phyloP scores from a whole-genome alignment of 2,888 invertebrate species.

The Stenotaenia linearis region DNA sequence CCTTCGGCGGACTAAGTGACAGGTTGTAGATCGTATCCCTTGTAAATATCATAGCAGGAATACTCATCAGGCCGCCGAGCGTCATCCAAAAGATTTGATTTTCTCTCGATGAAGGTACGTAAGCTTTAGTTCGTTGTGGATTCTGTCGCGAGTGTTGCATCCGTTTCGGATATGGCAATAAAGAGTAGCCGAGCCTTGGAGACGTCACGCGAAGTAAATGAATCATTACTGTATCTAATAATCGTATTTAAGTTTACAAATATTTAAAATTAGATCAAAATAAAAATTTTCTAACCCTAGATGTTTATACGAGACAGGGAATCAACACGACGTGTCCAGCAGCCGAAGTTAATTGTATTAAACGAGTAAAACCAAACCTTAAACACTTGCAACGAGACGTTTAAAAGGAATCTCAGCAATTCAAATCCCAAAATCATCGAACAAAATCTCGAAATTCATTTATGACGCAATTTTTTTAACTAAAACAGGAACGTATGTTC shows the following conservation, averaged over 20 bases:
- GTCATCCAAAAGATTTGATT: not conserved
- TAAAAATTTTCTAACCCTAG: not conserved
- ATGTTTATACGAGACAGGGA: not conserved
- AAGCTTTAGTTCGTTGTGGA: not conserved
- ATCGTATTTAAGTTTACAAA: no score
- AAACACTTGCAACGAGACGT: not conserved
- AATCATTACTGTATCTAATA: not conserved
- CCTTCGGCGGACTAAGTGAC: not conserved
- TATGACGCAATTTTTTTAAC: not conserved
- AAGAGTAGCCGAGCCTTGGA: not conserved
- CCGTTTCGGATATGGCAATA: not conserved
- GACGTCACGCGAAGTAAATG: not conserved
- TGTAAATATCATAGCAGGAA: not conserved
- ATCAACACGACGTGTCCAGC: not conserved
- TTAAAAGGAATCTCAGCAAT: not conserved
- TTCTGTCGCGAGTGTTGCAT: not conserved
- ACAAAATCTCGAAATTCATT: not conserved
- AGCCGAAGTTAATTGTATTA: not conserved
- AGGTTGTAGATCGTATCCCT: not conserved
- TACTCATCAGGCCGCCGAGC: not conserved
- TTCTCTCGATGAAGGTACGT: not conserved
- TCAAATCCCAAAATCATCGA: slow-evolving; percentile 1
- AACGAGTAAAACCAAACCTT: not conserved
- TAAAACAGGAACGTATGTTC: not conserved
- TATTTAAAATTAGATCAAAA: no score